Evolutionary conservation across 2,888 invertebrate genomes (phyloP), one percentile per base, ranked within the genome.

Genomic region (Ernsta delagoae): DNA sequence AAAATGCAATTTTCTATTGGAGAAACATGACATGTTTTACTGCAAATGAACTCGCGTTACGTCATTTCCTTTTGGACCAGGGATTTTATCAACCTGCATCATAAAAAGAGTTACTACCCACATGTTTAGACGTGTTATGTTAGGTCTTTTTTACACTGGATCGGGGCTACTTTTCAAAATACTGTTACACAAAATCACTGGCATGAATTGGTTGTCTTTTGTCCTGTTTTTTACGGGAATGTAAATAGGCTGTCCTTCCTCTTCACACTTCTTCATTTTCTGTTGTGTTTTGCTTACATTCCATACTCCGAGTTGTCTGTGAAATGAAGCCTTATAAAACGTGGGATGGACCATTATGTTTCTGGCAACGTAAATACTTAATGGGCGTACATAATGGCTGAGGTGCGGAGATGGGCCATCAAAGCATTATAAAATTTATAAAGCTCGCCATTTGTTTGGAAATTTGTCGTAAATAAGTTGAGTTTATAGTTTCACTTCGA

Each of bases 401-500:
- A 24, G 24, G 53, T 53, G 53, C 50, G 50, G 50, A 53, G 50
- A 53, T 53, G 50, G 24, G 50, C 24, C 8, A 24, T 53, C 24
- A 24, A 53, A 53, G 50, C 50, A 24, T 53, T 53, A 53, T 24
- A 5, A 53, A 53, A 24, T 24, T 24, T 53, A 53, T 24, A 5
- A 53, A 53, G 50, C 50, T 24, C 50, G 16, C n/a, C 16, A 12
- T 53, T 53, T 53, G 50, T 53, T 53, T 24, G 50, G 24, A 53
- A 53, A 53, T 53, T 16, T 53, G 24, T 53, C 50, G 24, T 53
- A 53, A 53, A 53, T 53, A 53, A 53, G 50, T 53, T 24, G 50
- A 24, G 24, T 8, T 8, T 9, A 53, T 24, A 8, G 8, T 53
- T 53, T 16, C 24, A 12, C 50, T 53, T 53, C 9, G 3, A 7